Percentiles rank a stretch among this genome's conserved stretches.
These are phyloP conservation scores for Pycnonotus jocosus DNA, from an alignment of 2,113 vertebrate genomes.

Conservation along the genomic window DNA sequence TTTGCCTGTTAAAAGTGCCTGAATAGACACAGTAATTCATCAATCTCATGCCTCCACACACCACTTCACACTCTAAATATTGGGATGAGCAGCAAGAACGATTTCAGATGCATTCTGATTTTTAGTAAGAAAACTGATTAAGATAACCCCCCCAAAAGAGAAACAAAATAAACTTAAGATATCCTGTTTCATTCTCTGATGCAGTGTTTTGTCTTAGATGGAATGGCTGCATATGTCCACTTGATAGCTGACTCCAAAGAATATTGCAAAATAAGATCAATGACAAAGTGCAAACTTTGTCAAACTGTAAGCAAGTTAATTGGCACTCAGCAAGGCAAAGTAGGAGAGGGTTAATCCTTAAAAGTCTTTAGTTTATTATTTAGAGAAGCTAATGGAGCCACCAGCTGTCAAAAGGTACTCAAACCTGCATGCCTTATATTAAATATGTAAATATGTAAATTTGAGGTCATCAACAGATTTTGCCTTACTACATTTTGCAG, in stretches of 20 bases:
- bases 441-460: not conserved
- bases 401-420: not conserved
- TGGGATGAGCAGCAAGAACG: not conserved
- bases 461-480: not conserved
- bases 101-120: not conserved
- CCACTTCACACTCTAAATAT: not conserved
- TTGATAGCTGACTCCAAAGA: not conserved
- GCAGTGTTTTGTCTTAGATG: not conserved
- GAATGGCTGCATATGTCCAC: not conserved
- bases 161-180: not conserved
- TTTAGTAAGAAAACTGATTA: not conserved
- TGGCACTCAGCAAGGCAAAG: not conserved
- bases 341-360: not conserved
- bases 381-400: not conserved
- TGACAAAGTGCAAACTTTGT: not conserved
- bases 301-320: not conserved
- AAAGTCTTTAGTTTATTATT: not conserved
- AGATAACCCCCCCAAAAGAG: rapidly evolving
- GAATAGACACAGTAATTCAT: not conserved
- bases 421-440: not conserved
- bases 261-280: not conserved
- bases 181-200: not conserved
- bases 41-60: not conserved
- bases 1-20: not conserved
- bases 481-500: not conserved